phyloP scores from a whole-genome alignment of 2,888 invertebrate species.

The Lordiphosa andalusiaca region DNA sequence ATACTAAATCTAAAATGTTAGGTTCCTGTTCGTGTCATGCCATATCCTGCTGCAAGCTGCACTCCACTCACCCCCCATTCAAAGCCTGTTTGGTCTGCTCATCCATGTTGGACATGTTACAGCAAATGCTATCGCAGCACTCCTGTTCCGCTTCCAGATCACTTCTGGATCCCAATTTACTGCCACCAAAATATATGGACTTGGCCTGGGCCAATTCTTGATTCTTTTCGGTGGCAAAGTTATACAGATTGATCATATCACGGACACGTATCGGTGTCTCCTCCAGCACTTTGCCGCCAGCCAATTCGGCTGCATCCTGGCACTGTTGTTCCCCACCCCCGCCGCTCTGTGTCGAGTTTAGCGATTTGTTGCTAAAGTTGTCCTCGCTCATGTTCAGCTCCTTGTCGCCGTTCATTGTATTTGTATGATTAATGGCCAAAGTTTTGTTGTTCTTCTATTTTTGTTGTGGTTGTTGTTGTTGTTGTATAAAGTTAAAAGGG shows the following conservation, averaged over 20 bases:
- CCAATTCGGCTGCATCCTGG: background rate
- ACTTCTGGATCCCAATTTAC: constrained; percentile 3
- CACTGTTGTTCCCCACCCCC: background rate
- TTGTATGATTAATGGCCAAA: constrained; percentile 8
- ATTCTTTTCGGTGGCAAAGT: constrained; percentile 64
- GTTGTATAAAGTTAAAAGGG: background rate
- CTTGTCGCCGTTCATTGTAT: constrained; percentile 7
- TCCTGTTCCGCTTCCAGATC: constrained; percentile 24
- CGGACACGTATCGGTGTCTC: constrained; percentile 66
- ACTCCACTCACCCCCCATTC: background rate
- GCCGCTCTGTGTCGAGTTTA: constrained; percentile 17
- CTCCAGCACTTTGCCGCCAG: background rate
- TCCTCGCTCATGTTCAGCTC: constrained; percentile 42
- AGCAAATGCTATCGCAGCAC: constrained; percentile 27
- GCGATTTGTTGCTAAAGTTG: constrained; percentile 40
- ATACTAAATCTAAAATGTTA: no score
- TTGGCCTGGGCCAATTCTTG: constrained; percentile 63
- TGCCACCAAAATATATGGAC: constrained; percentile 60
- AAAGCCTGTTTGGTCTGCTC: constrained; percentile 6
- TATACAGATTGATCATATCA: constrained; percentile 76
- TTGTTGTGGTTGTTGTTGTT: no score
- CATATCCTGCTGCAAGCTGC: no score
- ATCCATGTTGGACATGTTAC: constrained; percentile 18
- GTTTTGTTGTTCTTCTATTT: no score
- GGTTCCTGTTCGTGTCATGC: no score